phyloP scores from a whole-genome alignment of 2,888 invertebrate species.

The Morpho helenor region DNA sequence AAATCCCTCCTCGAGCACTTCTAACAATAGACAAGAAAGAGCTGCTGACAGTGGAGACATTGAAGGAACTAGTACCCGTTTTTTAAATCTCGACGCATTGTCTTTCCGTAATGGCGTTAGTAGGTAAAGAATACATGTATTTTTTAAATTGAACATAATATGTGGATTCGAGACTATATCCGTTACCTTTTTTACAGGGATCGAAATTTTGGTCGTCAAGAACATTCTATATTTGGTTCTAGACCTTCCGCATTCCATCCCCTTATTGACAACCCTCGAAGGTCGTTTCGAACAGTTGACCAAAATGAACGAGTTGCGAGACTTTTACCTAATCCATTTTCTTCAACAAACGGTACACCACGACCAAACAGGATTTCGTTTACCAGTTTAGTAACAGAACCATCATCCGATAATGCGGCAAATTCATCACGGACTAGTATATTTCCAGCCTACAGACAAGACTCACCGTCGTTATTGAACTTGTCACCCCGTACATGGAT shows the following conservation, averaged over 20 bases:
- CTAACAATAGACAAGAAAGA: conserved; percentile 38
- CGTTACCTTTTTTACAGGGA: conserved; percentile 37
- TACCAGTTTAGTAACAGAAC: conserved; percentile 29
- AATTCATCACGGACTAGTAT: conserved; percentile 63
- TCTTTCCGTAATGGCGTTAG: conserved; percentile 52
- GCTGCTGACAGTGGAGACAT: conserved; percentile 36
- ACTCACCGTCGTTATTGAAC: conserved; percentile 33
- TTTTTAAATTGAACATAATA: neutral
- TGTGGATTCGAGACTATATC: neutral
- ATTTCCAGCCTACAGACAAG: conserved; percentile 52
- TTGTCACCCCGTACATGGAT: conserved; percentile 25
- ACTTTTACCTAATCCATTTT: conserved; percentile 64
- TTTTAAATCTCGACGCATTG: conserved; percentile 58
- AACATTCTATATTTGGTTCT: conserved; percentile 55
- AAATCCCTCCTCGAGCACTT: conserved; percentile 44
- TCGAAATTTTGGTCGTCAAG: conserved; percentile 41
- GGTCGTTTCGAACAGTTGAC: conserved; percentile 50
- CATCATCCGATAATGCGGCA: conserved; percentile 32
- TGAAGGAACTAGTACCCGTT: conserved; percentile 45
- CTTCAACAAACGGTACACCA: conserved; percentile 43
- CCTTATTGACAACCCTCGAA: conserved; percentile 43
- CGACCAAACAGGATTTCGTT: conserved; percentile 39
- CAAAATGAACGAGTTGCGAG: conserved; percentile 51
- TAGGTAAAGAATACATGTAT: conserved; percentile 35
- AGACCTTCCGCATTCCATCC: conserved; percentile 67